Evolutionary conservation across 2,888 invertebrate genomes (phyloP).

Genomic region (Campoplex capitator): DNA sequence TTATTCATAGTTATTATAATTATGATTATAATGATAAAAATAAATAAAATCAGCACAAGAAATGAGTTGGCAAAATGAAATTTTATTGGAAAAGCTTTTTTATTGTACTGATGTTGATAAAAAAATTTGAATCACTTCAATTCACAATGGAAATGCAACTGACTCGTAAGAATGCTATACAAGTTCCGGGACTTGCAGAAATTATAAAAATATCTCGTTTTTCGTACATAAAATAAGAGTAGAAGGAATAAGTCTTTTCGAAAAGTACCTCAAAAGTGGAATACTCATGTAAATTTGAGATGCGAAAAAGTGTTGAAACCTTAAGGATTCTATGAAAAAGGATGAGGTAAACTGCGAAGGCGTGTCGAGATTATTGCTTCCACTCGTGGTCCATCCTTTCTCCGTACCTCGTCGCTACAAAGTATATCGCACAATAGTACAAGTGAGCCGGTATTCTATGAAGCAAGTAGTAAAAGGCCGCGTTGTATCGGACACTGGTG

Average conservation of each 20-base stretch:
- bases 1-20: too few species aligned
- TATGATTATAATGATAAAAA: not conserved
- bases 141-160: not conserved
- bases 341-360: not conserved
- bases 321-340: not conserved
- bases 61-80: not conserved
- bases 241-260: not conserved
- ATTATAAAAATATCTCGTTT: not conserved
- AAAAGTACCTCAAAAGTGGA: not conserved
- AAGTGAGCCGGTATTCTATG: not conserved
- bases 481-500: slow-evolving; percentile 18
- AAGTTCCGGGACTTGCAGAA: not conserved
- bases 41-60: not conserved
- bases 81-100: not conserved
- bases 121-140: not conserved
- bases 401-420: not conserved
- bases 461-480: slow-evolving; percentile 45
- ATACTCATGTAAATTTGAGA: not conserved
- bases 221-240: not conserved
- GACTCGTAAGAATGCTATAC: not conserved
- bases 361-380: slow-evolving; percentile 1
- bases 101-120: not conserved
- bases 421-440: not conserved
- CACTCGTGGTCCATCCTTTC: not conserved
- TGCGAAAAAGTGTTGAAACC: not conserved